Evolutionary conservation across 2,888 invertebrate genomes (phyloP).

Genomic region (Bedellia somnulentella): DNA sequence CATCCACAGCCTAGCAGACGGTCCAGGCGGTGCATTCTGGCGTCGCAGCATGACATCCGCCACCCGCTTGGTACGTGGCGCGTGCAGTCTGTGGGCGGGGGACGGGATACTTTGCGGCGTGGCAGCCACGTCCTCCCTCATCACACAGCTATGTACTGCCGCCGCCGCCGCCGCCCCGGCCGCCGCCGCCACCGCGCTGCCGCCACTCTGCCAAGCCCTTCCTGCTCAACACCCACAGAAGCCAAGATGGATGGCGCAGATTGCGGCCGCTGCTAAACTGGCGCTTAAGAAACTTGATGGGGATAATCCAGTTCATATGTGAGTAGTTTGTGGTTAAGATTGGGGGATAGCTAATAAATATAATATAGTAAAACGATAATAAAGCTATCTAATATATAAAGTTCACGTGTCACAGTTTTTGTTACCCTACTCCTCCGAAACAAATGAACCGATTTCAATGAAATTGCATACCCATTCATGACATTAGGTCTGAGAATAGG

Average conservation of each 20-base stretch:
- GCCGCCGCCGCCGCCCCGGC: constrained; percentile 35
- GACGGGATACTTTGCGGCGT: not conserved
- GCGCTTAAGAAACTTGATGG: constrained; percentile 30
- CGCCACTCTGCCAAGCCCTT: constrained; percentile 29
- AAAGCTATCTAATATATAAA: not conserved
- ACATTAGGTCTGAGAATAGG: not conserved
- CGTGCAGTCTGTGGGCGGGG: constrained; percentile 24
- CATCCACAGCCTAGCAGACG: constrained; percentile 39
- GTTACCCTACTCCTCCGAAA: not conserved
- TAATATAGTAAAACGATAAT: not conserved
- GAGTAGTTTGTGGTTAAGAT: constrained; percentile 11
- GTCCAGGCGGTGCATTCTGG: constrained; percentile 36
- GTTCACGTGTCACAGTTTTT: not conserved
- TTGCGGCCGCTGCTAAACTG: constrained; percentile 38
- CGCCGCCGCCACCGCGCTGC: constrained; percentile 21
- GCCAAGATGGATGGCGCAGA: constrained; percentile 31
- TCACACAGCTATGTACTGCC: constrained; percentile 32
- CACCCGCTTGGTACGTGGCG: constrained; percentile 37
- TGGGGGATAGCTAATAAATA: not conserved
- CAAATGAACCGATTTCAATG: not conserved
- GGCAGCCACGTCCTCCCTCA: not conserved
- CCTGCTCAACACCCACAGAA: constrained; percentile 31
- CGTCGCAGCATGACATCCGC: constrained; percentile 43
- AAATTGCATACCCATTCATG: not conserved
- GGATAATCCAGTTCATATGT: constrained; percentile 43